phyloP scores from a whole-genome alignment of 1,140 invertebrate genomes.

The Marisa cornuarietis region DNA sequence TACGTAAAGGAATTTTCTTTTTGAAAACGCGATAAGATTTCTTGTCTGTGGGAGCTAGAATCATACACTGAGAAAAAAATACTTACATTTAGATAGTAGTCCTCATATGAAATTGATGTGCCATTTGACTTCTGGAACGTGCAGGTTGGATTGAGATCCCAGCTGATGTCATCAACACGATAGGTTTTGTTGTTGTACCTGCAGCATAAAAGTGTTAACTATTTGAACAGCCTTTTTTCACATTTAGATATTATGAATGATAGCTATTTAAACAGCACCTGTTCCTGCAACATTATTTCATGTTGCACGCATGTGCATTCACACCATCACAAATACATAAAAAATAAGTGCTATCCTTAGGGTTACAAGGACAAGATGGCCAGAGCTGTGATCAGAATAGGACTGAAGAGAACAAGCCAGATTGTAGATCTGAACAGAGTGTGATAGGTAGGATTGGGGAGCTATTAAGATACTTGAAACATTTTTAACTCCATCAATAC shows the following conservation, averaged over 20 bases:
- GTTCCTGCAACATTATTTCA: not conserved
- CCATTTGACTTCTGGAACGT: constrained; percentile 71
- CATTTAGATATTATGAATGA: not conserved
- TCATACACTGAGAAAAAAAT: not conserved
- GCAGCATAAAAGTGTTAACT: constrained; percentile 11
- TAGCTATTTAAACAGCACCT: not conserved
- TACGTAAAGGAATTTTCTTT: too few species aligned
- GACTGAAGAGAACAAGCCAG: too few species aligned
- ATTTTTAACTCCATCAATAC: too few species aligned
- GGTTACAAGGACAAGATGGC: too few species aligned
- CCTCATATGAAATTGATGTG: constrained; percentile 73
- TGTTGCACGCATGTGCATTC: not conserved
- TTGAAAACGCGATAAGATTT: too few species aligned
- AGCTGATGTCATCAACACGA: constrained; percentile 86
- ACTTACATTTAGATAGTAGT: constrained; percentile 78
- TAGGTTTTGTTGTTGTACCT: constrained; percentile 90
- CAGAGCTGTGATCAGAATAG: too few species aligned
- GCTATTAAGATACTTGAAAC: too few species aligned
- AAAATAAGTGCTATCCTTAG: too few species aligned
- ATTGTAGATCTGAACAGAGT: too few species aligned
- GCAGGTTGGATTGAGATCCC: constrained; percentile 73
- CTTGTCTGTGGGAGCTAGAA: too few species aligned
- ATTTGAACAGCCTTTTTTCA: not conserved
- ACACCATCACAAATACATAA: too few species aligned
- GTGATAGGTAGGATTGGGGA: too few species aligned